Conservation (phyloP, 2,797 vertebrate genomes). For the Heliangelus exortis region DNA sequence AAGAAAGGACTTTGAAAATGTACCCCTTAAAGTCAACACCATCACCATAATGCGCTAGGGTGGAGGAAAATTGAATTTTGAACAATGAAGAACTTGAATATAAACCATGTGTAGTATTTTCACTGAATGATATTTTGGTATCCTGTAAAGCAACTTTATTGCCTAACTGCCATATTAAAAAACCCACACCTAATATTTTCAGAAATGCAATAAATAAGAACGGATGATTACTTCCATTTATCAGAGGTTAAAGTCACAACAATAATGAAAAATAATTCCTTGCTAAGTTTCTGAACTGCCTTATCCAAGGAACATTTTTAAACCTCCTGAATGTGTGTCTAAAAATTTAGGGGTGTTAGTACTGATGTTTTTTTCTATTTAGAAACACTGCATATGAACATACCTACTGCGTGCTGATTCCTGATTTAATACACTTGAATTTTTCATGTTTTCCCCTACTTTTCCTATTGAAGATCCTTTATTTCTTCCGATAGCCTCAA, state of each 20-base stretch:
- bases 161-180: constrained; percentile 74
- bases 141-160: constrained; percentile 76
- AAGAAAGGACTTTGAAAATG: constrained; percentile 66
- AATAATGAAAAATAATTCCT: constrained; percentile 50
- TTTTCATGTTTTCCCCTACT: constrained; percentile 9
- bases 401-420: not conserved
- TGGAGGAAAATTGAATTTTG: constrained; percentile 66
- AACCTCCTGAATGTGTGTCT: not conserved
- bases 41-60: constrained; percentile 38
- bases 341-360: not conserved
- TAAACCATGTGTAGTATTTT: constrained; percentile 67
- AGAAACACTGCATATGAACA: not conserved
- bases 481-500: constrained; percentile 10
- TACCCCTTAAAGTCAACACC: constrained; percentile 69
- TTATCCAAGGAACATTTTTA: not conserved
- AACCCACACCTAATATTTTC: constrained; percentile 71
- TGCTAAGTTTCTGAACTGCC: not conserved
- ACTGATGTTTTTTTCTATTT: not conserved
- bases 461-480: constrained; percentile 38
- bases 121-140: constrained; percentile 56
- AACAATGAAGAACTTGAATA: constrained; percentile 69
- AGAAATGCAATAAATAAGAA: constrained; percentile 61
- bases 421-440: not conserved
- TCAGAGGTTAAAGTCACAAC: constrained; percentile 41
- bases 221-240: constrained; percentile 68